Percentiles rank a stretch among this genome's conserved stretches.
Evolutionary conservation across 2,113 vertebrate species (phyloP).

Genomic region (Forbesichthys agassizii): DNA sequence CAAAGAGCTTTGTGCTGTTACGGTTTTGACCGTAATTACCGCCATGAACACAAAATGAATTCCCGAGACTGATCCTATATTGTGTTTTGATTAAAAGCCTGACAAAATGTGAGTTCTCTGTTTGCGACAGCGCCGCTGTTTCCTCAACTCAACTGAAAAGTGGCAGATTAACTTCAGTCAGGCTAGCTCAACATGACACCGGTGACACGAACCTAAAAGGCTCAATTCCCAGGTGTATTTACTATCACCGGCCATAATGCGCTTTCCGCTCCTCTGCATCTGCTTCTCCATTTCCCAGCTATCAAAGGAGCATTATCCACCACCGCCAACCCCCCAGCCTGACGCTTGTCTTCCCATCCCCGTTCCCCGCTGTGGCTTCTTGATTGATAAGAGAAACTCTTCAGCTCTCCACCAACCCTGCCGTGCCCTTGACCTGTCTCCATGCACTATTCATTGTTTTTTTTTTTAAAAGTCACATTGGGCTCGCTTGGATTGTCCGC

Average conservation of each 20-base stretch:
- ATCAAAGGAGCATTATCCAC: conserved; percentile 60
- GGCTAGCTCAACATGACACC: conserved; percentile 45
- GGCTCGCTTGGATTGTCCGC: conserved; percentile 68
- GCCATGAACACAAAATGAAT: not conserved
- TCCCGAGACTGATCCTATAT: not conserved
- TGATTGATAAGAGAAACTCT: conserved; percentile 75
- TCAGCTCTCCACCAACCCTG: conserved; percentile 49
- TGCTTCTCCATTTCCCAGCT: conserved; percentile 65
- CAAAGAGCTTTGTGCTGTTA: not conserved
- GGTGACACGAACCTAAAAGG: conserved; percentile 51
- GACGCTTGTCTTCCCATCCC: conserved; percentile 55
- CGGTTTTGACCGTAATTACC: not conserved
- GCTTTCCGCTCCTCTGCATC: conserved; percentile 59
- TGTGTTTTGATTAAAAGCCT: conserved; percentile 16
- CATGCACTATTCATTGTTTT: conserved; percentile 75
- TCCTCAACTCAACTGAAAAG: conserved; percentile 33
- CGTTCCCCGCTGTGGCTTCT: conserved; percentile 60
- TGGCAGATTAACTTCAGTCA: conserved; percentile 50
- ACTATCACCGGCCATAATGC: conserved; percentile 55
- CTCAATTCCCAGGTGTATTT: conserved; percentile 52
- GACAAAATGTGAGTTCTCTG: conserved; percentile 4
- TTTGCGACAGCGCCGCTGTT: conserved; percentile 22
- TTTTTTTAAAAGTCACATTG: conserved; percentile 73
- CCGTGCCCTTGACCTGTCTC: conserved; percentile 72
- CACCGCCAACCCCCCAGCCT: conserved; percentile 22